Evolutionary conservation across 2,797 vertebrate species (phyloP).

Genomic region (Morus bassanus): DNA sequence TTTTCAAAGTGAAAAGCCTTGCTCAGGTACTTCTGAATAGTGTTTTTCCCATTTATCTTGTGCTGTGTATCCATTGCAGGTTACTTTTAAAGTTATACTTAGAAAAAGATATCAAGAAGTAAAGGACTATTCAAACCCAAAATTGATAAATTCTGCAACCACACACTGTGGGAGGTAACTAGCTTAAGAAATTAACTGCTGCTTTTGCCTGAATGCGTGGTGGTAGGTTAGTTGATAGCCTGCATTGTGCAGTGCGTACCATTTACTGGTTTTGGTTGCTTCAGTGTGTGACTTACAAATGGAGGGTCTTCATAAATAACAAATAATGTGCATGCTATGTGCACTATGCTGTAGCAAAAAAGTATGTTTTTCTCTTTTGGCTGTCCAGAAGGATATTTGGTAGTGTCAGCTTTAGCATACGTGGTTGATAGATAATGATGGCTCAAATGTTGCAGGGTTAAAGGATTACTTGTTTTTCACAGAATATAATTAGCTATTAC

Average conservation of each 20-base stretch:
- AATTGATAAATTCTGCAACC: not conserved
- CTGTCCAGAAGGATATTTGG: not conserved
- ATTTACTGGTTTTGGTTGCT: not conserved
- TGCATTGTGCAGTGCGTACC: accelerated
- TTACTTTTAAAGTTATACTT: not conserved
- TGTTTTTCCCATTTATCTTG: not conserved
- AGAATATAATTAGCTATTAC: not conserved
- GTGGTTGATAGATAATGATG: not conserved
- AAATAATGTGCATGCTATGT: not conserved
- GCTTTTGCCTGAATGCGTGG: not conserved
- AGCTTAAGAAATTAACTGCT: not conserved
- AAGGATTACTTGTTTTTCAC: not conserved
- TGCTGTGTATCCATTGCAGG: not conserved
- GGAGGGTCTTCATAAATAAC: not conserved
- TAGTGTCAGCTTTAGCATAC: not conserved
- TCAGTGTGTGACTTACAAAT: not conserved
- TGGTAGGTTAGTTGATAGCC: not conserved
- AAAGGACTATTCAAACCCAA: not conserved
- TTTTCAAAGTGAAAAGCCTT: not conserved
- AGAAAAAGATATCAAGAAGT: not conserved
- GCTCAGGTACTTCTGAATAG: not conserved
- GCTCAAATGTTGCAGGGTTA: not conserved
- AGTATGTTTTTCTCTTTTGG: not conserved
- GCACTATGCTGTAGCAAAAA: not conserved
- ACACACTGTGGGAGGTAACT: not conserved